Evolutionary conservation across 2,113 vertebrate genomes (phyloP).

Genomic region (Prinia subflava): DNA sequence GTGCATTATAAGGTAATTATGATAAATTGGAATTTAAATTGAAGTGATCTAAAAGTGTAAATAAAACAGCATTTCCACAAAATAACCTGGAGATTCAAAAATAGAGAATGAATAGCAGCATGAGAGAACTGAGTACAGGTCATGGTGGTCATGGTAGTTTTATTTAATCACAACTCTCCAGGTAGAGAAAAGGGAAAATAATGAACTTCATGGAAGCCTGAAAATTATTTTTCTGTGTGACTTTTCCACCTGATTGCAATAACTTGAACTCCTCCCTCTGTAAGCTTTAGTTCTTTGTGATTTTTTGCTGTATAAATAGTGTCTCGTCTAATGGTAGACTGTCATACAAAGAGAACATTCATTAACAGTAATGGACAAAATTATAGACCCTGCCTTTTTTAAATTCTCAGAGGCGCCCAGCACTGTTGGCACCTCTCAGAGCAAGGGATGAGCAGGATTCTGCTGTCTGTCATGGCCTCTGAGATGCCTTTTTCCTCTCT

Average conservation of each 20-base stretch:
- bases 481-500: neutral
- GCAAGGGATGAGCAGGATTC: neutral
- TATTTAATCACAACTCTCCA: neutral
- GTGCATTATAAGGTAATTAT: neutral
- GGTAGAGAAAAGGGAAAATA: neutral
- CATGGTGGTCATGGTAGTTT: neutral
- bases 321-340: neutral
- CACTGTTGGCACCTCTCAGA: no score
- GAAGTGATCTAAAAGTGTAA: neutral
- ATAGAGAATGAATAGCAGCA: neutral
- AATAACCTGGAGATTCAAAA: neutral
- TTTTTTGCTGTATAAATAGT: neutral
- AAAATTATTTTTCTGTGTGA: neutral
- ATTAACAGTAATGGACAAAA: neutral
- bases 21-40: neutral
- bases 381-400: neutral
- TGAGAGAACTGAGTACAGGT: neutral
- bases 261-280: neutral
- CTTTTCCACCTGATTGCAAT: neutral
- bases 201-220: neutral
- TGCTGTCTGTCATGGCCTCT: neutral
- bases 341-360: neutral
- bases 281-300: neutral
- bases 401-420: neutral
- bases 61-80: neutral